These are phyloP conservation scores for Sarotherodon lohbergeri DNA, from an alignment of 2,113 vertebrate genomes.

Conservation along the genomic window DNA sequence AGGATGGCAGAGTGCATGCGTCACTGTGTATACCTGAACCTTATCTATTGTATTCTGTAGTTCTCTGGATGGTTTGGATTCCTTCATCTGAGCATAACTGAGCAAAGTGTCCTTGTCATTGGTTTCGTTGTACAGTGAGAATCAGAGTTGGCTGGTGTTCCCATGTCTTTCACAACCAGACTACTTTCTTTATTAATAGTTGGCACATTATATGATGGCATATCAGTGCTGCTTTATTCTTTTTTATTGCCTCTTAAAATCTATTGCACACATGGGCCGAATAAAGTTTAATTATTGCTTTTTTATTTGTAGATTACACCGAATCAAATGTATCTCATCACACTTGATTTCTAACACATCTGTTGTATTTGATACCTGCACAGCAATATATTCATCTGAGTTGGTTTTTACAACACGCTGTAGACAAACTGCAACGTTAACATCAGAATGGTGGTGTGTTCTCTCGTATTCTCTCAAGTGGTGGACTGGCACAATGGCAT, in stretches of 20 bases:
- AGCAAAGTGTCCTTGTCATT: not conserved
- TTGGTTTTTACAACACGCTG: not conserved
- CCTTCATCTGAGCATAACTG: not conserved
- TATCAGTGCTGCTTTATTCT: not conserved
- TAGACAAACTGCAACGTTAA: not conserved
- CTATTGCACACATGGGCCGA: not conserved
- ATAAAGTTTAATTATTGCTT: not conserved
- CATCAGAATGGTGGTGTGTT: not conserved
- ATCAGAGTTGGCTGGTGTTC: not conserved
- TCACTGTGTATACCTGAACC: not conserved
- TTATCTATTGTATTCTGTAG: constrained; percentile 7
- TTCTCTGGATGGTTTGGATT: constrained; percentile 22
- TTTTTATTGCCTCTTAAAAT: not conserved
- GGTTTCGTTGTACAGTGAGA: not conserved
- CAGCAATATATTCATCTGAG: not conserved
- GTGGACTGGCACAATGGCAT: too few relatives aligned
- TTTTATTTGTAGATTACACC: not conserved
- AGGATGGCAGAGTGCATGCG: not conserved
- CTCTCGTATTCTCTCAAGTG: not conserved
- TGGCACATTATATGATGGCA: not conserved
- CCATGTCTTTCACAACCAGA: not conserved
- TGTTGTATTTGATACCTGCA: not conserved
- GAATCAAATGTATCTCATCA: accelerated
- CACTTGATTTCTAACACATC: accelerated
- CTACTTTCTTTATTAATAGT: not conserved